Percentiles rank a stretch among this genome's conserved stretches.
Conservation (phyloP, 2,797 vertebrate genomes). For the Alectoris magna region DNA sequence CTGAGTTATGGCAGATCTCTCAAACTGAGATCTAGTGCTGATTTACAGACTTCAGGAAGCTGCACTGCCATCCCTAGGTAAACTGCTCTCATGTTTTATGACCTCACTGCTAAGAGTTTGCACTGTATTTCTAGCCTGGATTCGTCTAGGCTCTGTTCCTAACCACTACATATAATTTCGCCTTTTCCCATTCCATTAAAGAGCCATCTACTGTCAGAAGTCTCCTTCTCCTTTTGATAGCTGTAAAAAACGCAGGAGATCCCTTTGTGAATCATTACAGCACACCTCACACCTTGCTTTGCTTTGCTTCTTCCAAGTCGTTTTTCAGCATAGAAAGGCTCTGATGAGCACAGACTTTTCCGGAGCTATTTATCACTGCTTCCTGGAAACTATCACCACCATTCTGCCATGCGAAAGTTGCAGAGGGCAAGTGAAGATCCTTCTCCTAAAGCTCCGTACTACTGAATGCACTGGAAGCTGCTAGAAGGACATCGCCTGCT, state of each 20-base stretch:
- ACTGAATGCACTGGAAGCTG: fast-evolving
- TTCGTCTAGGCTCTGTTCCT: not conserved
- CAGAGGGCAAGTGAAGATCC: too few relatives aligned
- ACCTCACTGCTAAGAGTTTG: not conserved
- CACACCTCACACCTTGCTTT: not conserved
- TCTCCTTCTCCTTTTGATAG: not conserved
- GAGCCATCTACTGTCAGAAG: not conserved
- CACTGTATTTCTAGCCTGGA: not conserved
- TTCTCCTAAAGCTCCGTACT: not conserved
- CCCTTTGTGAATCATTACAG: not conserved
- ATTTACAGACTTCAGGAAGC: slow-evolving; percentile 27
- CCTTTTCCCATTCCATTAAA: not conserved
- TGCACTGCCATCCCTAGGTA: not conserved
- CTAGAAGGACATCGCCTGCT: not conserved
- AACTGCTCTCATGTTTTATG: not conserved
- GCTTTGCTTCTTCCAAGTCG: not conserved
- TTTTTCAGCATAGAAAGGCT: not conserved
- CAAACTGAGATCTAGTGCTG: not conserved
- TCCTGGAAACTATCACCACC: not conserved
- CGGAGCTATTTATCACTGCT: not conserved
- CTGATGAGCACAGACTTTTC: not conserved
- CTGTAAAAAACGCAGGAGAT: not conserved
- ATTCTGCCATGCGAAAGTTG: fast-evolving
- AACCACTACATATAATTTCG: not conserved
- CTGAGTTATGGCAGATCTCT: not conserved